A percentile compares a stretch with the other conserved stretches of the same genome.
Conservation (phyloP, 2,888 invertebrate genomes). For the Tetrapedia diversipes region DNA sequence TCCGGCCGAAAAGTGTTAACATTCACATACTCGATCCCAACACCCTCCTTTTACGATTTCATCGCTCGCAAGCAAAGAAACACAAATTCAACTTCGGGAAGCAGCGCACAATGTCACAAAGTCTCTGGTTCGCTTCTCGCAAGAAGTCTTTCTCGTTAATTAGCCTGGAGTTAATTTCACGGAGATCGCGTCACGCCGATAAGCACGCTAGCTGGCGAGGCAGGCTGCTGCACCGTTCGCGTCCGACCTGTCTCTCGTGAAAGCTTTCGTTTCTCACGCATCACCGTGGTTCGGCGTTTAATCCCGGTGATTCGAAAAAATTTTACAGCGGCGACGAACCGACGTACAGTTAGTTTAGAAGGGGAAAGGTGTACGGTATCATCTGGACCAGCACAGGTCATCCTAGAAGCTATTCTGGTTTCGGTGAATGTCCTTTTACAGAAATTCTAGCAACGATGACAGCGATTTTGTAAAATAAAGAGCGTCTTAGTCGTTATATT, state of each 20-base stretch:
- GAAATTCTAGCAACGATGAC: too few species aligned
- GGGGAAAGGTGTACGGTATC: too few species aligned
- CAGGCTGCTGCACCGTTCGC: conserved; percentile 5
- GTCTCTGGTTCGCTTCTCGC: conserved; percentile 34
- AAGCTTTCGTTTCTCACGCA: conserved; percentile 41
- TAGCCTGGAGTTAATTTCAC: conserved; percentile 60
- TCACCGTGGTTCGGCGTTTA: conserved; percentile 8
- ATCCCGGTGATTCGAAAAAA: conserved; percentile 1
- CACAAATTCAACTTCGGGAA: too few species aligned
- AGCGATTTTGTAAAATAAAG: too few species aligned
- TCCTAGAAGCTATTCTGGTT: too few species aligned
- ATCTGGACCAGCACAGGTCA: not conserved
- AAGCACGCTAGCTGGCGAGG: conserved; percentile 28
- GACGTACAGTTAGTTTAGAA: not conserved
- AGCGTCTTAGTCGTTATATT: too few species aligned
- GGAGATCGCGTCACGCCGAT: conserved; percentile 60
- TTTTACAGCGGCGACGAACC: not conserved
- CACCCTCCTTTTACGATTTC: too few species aligned
- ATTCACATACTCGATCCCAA: too few species aligned
- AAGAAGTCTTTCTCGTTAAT: conserved; percentile 61
- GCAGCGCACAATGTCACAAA: conserved; percentile 40
- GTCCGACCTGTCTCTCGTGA: not conserved
- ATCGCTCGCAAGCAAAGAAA: too few species aligned
- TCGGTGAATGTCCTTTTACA: too few species aligned
- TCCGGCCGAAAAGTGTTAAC: too few species aligned